These are phyloP conservation scores for Ondatra zibethicus DNA, from an alignment of 2,113 vertebrate species.

Conservation along the genomic window DNA sequence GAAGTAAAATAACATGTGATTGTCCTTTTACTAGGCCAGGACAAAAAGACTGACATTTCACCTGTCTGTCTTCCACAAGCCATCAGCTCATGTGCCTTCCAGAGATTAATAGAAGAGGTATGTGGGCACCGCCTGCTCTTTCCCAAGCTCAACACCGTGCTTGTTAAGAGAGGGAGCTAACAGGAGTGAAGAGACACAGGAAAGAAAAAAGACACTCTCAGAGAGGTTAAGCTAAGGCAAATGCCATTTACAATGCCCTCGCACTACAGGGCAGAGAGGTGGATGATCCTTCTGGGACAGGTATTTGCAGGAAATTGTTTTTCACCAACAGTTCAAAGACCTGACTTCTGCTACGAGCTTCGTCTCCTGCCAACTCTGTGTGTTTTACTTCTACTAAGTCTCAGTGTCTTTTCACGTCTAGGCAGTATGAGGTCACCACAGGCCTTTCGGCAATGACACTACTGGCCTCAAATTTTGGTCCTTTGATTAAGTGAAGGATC, in stretches of 20 bases:
- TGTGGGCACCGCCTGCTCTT: neutral
- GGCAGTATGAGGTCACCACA: neutral
- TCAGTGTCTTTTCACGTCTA: neutral
- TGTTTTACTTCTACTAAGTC: neutral
- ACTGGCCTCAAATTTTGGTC: neutral
- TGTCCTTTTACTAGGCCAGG: neutral
- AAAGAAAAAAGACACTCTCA: neutral
- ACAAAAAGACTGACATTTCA: neutral
- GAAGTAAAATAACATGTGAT: constrained; percentile 52
- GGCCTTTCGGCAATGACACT: neutral
- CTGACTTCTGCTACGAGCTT: neutral
- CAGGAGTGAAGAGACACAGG: neutral
- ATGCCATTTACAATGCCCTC: neutral
- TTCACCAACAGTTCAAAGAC: neutral
- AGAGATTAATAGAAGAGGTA: neutral
- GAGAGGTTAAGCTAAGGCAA: neutral
- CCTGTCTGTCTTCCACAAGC: neutral
- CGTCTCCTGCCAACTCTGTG: neutral
- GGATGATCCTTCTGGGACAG: neutral
- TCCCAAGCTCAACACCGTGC: neutral
- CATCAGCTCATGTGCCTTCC: neutral
- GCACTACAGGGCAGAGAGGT: neutral
- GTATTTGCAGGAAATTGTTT: neutral
- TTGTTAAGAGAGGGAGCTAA: neutral
- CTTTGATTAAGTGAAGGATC: neutral